Evolutionary conservation across 2,888 invertebrate species (phyloP).

Genomic region (Iselma pallidipennis): DNA sequence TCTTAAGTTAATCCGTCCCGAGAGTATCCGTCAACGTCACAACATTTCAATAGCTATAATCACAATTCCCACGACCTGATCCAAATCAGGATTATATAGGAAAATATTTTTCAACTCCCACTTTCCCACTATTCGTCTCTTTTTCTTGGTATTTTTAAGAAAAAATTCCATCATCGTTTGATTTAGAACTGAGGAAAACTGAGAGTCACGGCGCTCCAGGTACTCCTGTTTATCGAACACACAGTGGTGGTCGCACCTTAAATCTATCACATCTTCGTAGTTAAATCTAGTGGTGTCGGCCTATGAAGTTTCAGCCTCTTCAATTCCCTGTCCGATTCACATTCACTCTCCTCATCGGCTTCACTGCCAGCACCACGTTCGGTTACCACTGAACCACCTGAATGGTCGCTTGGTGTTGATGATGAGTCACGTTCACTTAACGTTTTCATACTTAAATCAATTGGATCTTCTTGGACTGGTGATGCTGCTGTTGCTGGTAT

Average conservation of each 20-base stretch:
- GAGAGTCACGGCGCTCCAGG: slow-evolving; percentile 34
- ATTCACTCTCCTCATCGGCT: slow-evolving; percentile 60
- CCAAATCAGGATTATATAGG: neutral
- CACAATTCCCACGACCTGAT: slow-evolving; percentile 30
- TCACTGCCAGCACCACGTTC: slow-evolving; percentile 56
- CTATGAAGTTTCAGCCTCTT: slow-evolving; percentile 54
- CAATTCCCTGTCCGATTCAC: slow-evolving; percentile 55
- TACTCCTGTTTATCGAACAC: slow-evolving; percentile 40
- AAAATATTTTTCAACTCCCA: neutral
- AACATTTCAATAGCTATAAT: slow-evolving; percentile 29
- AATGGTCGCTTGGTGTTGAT: slow-evolving; percentile 48
- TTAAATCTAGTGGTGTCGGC: slow-evolving; percentile 65
- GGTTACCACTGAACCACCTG: slow-evolving; percentile 42
- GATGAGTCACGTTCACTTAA: slow-evolving; percentile 59
- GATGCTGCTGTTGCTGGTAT: slow-evolving; percentile 44
- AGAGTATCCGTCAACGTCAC: slow-evolving; percentile 33
- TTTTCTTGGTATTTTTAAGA: neutral
- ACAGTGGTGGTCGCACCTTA: slow-evolving; percentile 37
- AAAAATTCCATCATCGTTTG: neutral
- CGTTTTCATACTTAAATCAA: slow-evolving; percentile 78
- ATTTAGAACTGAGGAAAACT: neutral
- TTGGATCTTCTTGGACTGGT: slow-evolving; percentile 73
- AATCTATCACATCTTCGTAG: slow-evolving; percentile 67
- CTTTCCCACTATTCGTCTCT: neutral
- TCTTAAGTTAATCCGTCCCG: slow-evolving; percentile 19